Evolutionary conservation across 2,797 vertebrate species (phyloP).

Genomic region (Kryptolebias ocellatus): DNA sequence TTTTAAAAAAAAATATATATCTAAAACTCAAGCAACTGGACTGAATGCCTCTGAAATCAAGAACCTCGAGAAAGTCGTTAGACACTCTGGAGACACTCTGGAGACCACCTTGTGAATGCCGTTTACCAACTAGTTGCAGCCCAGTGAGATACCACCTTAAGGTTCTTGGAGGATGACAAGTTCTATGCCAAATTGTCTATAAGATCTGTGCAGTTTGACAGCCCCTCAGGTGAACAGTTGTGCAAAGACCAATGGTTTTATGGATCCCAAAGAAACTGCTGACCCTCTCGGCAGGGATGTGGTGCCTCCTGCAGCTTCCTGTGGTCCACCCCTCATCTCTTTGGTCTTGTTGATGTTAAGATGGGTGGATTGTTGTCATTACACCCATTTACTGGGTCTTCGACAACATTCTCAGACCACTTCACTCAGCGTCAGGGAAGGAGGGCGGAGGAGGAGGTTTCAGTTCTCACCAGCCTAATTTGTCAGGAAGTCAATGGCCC

Average conservation of each 20-base stretch:
- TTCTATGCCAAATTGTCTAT: too few species aligned
- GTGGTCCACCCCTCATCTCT: conserved; percentile 27
- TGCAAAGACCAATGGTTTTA: conserved; percentile 13
- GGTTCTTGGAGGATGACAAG: too few species aligned
- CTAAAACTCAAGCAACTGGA: too few species aligned
- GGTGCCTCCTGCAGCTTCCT: conserved; percentile 38
- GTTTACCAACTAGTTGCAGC: too few species aligned
- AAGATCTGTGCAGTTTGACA: too few species aligned
- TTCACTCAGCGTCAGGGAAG: conserved; percentile 14
- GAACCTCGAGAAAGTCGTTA: too few species aligned
- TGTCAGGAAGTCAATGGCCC: conserved; percentile 38
- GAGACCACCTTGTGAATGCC: too few species aligned
- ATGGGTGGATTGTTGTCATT: conserved; percentile 25
- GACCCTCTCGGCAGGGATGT: conserved; percentile 33
- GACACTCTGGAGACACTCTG: too few species aligned
- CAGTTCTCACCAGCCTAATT: conserved; percentile 32
- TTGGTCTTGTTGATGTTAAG: conserved; percentile 33
- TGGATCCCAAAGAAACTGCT: conserved; percentile 3
- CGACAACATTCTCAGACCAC: conserved; percentile 13
- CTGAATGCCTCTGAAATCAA: too few species aligned
- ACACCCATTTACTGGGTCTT: conserved; percentile 16
- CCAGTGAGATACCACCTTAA: too few species aligned
- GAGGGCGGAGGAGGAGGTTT: conserved; percentile 20
- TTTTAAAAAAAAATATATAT: too few species aligned
- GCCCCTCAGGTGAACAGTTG: too few species aligned